Percentiles rank a stretch among this genome's conserved stretches.
phyloP scores from a whole-genome alignment of 1,140 invertebrate genomes.

The Trinorchestia longiramus region DNA sequence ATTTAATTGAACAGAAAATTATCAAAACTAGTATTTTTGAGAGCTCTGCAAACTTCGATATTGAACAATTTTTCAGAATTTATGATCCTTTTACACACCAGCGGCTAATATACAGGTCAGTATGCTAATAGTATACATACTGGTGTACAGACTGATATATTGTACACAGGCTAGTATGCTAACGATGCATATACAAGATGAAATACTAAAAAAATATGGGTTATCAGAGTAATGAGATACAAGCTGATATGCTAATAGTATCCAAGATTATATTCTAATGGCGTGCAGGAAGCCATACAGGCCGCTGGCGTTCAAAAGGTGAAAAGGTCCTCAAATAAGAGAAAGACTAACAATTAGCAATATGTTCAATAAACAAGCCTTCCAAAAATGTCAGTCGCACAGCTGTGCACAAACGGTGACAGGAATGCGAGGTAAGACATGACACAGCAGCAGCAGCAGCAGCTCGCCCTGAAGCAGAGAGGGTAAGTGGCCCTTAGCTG shows the following conservation, averaged over 20 bases:
- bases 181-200: too few species aligned
- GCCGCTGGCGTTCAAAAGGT: not conserved
- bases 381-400: not conserved
- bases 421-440: not conserved
- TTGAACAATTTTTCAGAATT: not conserved
- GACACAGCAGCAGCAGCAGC: not conserved
- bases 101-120: too few species aligned
- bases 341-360: not conserved
- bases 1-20: not conserved
- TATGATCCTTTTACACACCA: not conserved
- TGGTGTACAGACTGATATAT: too few species aligned
- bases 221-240: too few species aligned
- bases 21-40: not conserved
- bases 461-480: not conserved
- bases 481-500: constrained; percentile 49
- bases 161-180: too few species aligned
- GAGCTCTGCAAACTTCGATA: not conserved
- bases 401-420: not conserved
- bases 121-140: too few species aligned
- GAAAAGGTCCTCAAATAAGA: not conserved
- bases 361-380: not conserved
- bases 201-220: too few species aligned
- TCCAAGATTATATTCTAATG: not conserved
- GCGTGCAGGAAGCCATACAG: not conserved
- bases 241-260: too few species aligned